Evolutionary conservation across 2,797 vertebrate species (phyloP).

Genomic region (Sciaenops ocellatus): DNA sequence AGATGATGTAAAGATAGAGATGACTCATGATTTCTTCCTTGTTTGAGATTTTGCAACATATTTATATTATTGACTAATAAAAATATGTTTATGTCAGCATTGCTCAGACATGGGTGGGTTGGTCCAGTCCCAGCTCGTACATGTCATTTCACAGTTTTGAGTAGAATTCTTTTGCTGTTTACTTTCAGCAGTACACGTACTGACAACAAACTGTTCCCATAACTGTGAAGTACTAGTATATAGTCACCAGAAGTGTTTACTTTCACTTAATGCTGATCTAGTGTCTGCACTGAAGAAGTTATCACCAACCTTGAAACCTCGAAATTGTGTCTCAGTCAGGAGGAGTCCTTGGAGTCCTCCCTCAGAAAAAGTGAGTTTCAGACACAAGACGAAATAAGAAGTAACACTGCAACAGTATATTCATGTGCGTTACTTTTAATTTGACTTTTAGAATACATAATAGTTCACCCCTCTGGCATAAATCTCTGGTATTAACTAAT

Average conservation of each 20-base stretch:
- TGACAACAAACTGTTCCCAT: neutral
- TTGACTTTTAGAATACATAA: no score
- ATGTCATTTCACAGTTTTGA: neutral
- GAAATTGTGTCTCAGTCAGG: no score
- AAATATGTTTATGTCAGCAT: neutral
- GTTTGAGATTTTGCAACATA: neutral
- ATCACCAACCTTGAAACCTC: no score
- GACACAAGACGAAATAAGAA: no score
- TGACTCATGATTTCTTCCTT: neutral
- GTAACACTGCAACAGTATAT: no score
- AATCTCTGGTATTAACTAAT: no score
- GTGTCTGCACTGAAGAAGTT: neutral
- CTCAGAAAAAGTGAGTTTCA: no score
- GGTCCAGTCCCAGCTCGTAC: neutral
- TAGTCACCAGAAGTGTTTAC: slow-evolving; percentile 3
- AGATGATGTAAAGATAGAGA: neutral
- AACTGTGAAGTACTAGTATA: neutral
- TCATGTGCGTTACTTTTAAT: no score
- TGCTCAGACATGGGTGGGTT: neutral
- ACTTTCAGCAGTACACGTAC: neutral
- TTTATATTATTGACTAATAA: neutral
- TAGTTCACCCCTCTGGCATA: no score
- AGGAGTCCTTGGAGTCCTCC: no score
- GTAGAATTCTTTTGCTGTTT: neutral
- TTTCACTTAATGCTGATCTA: neutral